phyloP scores from a whole-genome alignment of 2,797 vertebrate genomes.

The Cuculus canorus region DNA sequence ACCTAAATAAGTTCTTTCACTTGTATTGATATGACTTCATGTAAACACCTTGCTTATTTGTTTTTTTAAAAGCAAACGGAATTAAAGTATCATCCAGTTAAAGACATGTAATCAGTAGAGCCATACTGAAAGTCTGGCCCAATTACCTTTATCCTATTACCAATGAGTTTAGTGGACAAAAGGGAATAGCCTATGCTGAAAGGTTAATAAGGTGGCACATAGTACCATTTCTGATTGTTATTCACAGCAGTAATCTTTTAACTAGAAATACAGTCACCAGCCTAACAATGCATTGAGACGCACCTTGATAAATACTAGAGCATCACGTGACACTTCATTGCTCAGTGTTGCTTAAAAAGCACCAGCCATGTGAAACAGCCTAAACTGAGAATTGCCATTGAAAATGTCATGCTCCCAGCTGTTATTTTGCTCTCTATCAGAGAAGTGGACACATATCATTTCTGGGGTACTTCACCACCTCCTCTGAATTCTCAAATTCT shows the following conservation, averaged over 20 bases:
- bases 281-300: constrained; percentile 34
- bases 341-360: constrained; percentile 34
- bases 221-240: neutral
- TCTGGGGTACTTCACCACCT: neutral
- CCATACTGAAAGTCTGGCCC: neutral
- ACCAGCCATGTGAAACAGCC: constrained; percentile 5
- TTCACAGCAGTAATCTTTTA: constrained; percentile 45
- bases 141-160: neutral
- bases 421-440: constrained; percentile 17
- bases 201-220: neutral
- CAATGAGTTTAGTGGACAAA: neutral
- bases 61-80: neutral
- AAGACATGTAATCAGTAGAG: neutral
- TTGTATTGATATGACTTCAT: neutral
- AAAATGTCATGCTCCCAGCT: constrained; percentile 14
- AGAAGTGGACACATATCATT: neutral
- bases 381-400: constrained; percentile 28
- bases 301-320: constrained; percentile 63
- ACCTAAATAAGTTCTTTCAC: neutral
- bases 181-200: neutral
- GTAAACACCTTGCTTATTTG: neutral
- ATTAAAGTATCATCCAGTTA: neutral
- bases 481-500: neutral
- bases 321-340: constrained; percentile 36
- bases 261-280: constrained; percentile 48